Conservation (phyloP, 2,797 vertebrate genomes). For the Sebastes hopkinsi region DNA sequence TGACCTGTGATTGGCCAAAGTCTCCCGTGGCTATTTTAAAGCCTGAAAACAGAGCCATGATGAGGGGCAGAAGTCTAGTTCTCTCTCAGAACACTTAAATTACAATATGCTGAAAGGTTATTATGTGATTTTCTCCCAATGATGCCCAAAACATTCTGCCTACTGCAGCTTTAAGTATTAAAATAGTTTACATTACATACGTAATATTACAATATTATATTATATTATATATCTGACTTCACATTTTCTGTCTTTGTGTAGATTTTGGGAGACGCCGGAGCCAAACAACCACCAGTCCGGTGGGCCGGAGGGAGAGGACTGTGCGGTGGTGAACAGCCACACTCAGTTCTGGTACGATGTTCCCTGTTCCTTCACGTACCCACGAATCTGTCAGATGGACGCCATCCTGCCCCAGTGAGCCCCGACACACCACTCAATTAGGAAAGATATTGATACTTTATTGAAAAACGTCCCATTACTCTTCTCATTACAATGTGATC, state of each 20-base stretch:
- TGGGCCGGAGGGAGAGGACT: slow-evolving; percentile 40
- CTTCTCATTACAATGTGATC: background rate
- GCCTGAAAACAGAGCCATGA: too few species aligned
- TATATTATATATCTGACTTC: background rate
- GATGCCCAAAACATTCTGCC: too few species aligned
- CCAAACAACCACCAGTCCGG: slow-evolving; percentile 4
- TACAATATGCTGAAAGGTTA: too few species aligned
- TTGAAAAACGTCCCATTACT: background rate
- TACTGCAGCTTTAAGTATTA: too few species aligned
- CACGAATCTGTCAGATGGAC: slow-evolving; percentile 32
- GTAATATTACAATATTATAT: background rate
- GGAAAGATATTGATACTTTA: slow-evolving; percentile 13
- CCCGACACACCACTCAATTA: background rate
- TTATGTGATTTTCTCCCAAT: too few species aligned
- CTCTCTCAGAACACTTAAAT: too few species aligned
- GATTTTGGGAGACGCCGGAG: slow-evolving; percentile 21
- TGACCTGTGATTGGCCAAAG: too few species aligned
- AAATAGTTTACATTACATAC: too few species aligned
- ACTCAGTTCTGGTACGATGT: slow-evolving; percentile 3
- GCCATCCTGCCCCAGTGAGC: background rate
- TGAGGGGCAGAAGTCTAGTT: too few species aligned
- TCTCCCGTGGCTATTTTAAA: too few species aligned
- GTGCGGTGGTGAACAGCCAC: slow-evolving; percentile 29
- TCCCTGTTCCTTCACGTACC: slow-evolving; percentile 31
- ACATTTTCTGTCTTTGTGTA: background rate